phyloP scores from a whole-genome alignment of 2,797 vertebrate species.

The Meriones psammophilus region DNA sequence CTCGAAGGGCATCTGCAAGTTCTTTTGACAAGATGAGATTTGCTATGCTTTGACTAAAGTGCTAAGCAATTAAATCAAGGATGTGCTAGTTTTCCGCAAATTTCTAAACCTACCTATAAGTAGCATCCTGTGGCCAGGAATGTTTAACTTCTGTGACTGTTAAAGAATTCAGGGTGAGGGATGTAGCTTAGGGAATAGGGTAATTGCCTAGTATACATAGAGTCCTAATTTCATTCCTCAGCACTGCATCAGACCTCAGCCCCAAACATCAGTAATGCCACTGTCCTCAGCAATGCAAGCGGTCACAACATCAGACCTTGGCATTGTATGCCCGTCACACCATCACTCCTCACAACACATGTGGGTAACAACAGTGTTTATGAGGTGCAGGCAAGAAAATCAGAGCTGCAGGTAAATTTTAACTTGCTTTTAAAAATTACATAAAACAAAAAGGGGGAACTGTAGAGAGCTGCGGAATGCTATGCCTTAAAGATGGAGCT shows the following conservation, averaged over 20 bases:
- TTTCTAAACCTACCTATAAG: neutral
- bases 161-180: neutral
- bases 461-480: too few relatives aligned
- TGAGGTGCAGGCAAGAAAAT: neutral
- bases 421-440: neutral
- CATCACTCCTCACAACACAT: neutral
- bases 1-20: conserved; percentile 53
- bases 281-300: too few relatives aligned
- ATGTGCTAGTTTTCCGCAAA: neutral
- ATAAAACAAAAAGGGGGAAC: too few relatives aligned
- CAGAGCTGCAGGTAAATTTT: neutral
- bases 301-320: neutral
- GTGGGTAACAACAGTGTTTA: neutral
- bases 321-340: neutral
- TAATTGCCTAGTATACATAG: neutral
- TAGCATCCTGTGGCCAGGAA: neutral
- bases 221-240: neutral
- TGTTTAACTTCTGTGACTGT: neutral
- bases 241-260: neutral
- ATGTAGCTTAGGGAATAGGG: neutral
- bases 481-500: too few relatives aligned
- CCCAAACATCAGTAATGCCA: neutral
- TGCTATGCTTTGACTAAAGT: neutral
- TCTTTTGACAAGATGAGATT: conserved; percentile 75
- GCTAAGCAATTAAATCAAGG: conserved; percentile 6